Conservation (phyloP, 2,113 vertebrate species). For the Brienomyrus brachyistius region DNA sequence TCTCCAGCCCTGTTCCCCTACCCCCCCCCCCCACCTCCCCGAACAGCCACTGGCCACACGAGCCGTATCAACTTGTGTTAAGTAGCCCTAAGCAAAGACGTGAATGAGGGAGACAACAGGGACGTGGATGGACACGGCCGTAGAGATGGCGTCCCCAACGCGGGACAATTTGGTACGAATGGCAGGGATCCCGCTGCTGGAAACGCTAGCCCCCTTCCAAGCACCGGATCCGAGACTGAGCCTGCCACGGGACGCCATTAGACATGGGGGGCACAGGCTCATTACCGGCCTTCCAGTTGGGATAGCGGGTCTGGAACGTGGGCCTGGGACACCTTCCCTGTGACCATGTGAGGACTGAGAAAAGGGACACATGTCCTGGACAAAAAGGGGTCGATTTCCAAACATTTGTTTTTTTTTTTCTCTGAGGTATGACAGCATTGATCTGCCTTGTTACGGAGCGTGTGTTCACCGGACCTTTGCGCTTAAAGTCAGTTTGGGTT, state of each 20-base stretch:
- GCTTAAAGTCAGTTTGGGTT: neutral
- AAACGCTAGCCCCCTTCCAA: neutral
- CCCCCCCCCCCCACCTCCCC: neutral
- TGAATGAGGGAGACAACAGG: neutral
- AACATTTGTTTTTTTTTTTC: constrained; percentile 5
- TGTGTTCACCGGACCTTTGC: neutral
- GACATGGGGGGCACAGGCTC: neutral
- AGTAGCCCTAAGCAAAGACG: constrained; percentile 20
- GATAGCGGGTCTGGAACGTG: neutral
- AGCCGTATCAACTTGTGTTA: neutral
- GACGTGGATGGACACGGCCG: neutral
- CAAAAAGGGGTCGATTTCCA: neutral
- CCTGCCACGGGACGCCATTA: neutral
- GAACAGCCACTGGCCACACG: neutral
- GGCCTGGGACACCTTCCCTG: neutral
- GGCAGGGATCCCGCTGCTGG: neutral
- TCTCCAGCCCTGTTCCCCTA: neutral
- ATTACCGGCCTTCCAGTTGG: neutral
- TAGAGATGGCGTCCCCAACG: neutral
- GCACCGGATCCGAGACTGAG: neutral
- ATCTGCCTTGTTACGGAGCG: neutral
- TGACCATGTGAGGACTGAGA: neutral
- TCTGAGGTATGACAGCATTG: constrained; percentile 19
- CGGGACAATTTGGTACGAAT: constrained; percentile 4
- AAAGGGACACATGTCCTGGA: neutral